phyloP scores from a whole-genome alignment of 2,113 vertebrate species.

The Cochlearius cochlearius region DNA sequence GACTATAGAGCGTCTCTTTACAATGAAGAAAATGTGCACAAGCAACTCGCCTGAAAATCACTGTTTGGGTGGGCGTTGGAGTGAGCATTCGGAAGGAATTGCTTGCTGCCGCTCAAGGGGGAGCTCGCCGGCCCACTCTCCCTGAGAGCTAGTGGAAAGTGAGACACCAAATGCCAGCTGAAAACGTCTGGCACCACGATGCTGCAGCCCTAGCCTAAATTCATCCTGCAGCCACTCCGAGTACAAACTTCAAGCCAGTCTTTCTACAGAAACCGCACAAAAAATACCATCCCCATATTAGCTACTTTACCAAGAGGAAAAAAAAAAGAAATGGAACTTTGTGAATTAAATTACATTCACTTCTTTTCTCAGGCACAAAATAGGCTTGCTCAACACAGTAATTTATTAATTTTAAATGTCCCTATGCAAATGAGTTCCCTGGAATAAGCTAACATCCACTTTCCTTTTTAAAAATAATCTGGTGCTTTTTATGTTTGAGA shows the following conservation, averaged over 20 bases:
- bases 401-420: constrained; percentile 71
- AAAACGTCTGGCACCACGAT: not conserved
- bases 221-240: not conserved
- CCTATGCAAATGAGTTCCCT: constrained; percentile 64
- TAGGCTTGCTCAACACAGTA: constrained; percentile 45
- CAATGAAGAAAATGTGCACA: not conserved
- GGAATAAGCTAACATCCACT: constrained; percentile 59
- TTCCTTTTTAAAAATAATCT: constrained; percentile 65
- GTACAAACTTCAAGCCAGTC: not conserved
- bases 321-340: constrained; percentile 32
- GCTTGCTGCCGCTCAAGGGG: not conserved
- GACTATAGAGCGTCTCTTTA: not conserved
- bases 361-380: constrained; percentile 55
- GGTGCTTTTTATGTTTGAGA: constrained; percentile 52
- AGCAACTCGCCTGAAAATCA: not conserved
- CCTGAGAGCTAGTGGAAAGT: not conserved
- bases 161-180: constrained; percentile 31
- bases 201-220: not conserved
- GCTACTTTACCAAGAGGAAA: constrained; percentile 23
- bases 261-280: not conserved
- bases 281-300: not conserved
- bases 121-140: constrained; percentile 19
- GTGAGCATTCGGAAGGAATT: not conserved
- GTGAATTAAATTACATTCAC: constrained; percentile 43
- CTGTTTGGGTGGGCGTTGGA: constrained; percentile 16